Evolutionary conservation across 2,888 invertebrate genomes (phyloP), one percentile per base, ranked within the genome.

Genomic region (Eucriotettix oculatus): DNA sequence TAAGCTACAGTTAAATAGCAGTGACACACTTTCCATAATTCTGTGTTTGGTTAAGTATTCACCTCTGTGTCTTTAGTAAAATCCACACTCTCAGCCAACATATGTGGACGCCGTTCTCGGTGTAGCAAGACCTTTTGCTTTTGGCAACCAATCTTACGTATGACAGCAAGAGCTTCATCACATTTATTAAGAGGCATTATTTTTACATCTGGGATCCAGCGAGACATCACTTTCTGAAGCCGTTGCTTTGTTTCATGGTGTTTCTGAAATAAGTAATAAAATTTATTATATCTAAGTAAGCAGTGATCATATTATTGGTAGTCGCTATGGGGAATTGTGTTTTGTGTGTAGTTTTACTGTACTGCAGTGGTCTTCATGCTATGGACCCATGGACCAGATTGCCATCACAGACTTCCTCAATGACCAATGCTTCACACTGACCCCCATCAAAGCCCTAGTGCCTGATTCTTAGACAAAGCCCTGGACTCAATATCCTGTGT

Each of bases 151-250:
- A 94, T 85, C 67, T 84, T 80, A 61, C 86, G 76, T 60, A 92
- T 74, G 42, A 90, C 67, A 70, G 90, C 86, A 41, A 94, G 71
- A 0, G 84, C 87, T 74, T 91, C 90, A 0, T 78, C 73, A 64
- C 78, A 77, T 68, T 86, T 88, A 68, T 93, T 91, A 63, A 95
- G 72, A 60, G 81, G 79, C 72, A 87, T 79, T 0, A 92, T 68
- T 74, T 92, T 96, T 70, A 90, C 90, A 64, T 87, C 85, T 0
- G 92, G 90, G 60, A 90, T 73, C 80, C 87, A 83, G 71, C 85
- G 86, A 10, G 81, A 78, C 53, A 90, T 74, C 66, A 69, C 71
- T 68, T 74, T 78, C 69, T 86, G 84, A n/a, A 85, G 76, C 67
- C 76, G 76, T 66, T 83, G 81, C 68, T 86, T 87, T 65, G 78